A percentile compares a stretch with the other conserved stretches of the same genome.
phyloP scores from a whole-genome alignment of 2,113 vertebrate genomes.

The Prionailurus bengalensis region DNA sequence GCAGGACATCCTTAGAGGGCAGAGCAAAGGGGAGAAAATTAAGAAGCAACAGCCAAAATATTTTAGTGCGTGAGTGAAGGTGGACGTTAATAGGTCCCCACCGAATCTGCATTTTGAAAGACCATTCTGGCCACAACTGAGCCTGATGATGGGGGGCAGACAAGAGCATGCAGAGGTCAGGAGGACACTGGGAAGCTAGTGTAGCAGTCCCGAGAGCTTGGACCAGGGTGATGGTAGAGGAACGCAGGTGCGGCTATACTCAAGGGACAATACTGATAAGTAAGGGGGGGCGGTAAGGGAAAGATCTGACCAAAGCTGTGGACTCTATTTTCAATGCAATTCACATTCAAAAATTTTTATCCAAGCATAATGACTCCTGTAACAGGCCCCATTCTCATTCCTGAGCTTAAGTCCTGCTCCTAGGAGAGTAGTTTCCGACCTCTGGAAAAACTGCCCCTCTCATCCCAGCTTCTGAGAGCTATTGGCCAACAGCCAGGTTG shows the following conservation, averaged over 20 bases:
- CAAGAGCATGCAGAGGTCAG: background rate
- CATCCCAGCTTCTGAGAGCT: background rate
- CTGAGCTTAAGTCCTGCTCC: background rate
- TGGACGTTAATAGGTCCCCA: background rate
- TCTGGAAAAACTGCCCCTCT: background rate
- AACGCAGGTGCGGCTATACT: background rate
- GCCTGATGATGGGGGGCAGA: background rate
- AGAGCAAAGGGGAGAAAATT: background rate
- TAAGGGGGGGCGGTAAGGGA: background rate
- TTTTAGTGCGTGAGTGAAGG: background rate
- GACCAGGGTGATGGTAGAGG: background rate
- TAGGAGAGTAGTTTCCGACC: background rate
- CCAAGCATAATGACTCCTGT: background rate
- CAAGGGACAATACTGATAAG: background rate
- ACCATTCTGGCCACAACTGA: background rate
- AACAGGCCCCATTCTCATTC: background rate
- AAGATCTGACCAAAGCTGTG: background rate
- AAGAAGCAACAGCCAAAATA: background rate
- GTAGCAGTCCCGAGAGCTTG: background rate
- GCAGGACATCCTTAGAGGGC: background rate
- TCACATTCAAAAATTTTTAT: background rate
- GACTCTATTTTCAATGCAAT: background rate
- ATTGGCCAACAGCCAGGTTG: background rate
- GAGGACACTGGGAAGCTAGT: background rate
- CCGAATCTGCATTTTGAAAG: background rate